Evolutionary conservation across 2,888 invertebrate species (phyloP).

Genomic region (Tetragnatha montana): DNA sequence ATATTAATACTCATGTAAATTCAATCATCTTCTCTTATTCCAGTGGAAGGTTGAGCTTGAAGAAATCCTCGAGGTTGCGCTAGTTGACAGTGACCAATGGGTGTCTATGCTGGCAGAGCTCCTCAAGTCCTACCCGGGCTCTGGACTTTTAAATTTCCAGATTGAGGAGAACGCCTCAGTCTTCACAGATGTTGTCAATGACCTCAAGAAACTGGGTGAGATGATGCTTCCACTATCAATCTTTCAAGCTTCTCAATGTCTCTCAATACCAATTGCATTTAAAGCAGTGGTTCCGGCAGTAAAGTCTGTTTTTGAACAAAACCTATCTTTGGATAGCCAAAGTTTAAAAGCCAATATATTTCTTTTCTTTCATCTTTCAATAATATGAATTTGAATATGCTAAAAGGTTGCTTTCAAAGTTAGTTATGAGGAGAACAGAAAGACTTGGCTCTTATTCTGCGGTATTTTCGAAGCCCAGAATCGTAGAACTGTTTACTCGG

Average conservation of each 20-base stretch:
- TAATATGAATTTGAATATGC: too few species aligned
- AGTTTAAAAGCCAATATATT: too few species aligned
- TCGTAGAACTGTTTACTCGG: too few species aligned
- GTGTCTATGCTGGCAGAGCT: conserved; percentile 97
- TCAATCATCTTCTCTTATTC: conserved; percentile 74
- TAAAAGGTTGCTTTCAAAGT: too few species aligned
- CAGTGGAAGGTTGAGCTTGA: conserved; percentile 96
- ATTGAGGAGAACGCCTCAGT: conserved; percentile 77
- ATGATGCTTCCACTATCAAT: background rate
- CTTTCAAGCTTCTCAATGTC: background rate
- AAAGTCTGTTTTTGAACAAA: too few species aligned
- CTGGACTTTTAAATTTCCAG: conserved; percentile 63
- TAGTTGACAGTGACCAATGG: conserved; percentile 91
- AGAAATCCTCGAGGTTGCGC: conserved; percentile 94
- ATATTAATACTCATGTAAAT: too few species aligned
- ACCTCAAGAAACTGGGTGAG: conserved; percentile 83
- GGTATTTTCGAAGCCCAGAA: too few species aligned
- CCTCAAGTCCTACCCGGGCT: conserved; percentile 91
- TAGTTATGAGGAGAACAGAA: too few species aligned
- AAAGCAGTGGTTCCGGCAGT: too few species aligned
- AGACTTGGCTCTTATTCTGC: too few species aligned
- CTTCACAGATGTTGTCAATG: conserved; percentile 91
- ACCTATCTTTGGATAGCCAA: too few species aligned
- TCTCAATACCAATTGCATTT: background rate
- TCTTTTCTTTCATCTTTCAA: too few species aligned